Evolutionary conservation across 2,888 invertebrate genomes (phyloP).

Genomic region (Drosophila meridionalis): DNA sequence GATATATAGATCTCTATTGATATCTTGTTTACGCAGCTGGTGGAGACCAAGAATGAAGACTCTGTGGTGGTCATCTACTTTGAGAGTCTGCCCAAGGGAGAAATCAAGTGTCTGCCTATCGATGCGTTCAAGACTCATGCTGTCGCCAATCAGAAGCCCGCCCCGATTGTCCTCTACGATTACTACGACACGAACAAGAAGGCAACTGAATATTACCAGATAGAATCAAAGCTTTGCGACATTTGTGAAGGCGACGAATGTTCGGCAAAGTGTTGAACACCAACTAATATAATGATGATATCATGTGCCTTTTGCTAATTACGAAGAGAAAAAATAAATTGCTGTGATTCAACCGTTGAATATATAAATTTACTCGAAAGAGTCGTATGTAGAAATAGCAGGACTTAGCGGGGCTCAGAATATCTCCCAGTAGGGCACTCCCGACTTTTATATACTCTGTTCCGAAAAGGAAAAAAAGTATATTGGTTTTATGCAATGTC

Average conservation of each 20-base stretch:
- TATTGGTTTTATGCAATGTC: no score
- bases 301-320: background rate
- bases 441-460: no score
- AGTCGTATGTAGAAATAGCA: background rate
- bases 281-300: background rate
- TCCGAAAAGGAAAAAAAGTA: no score
- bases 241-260: slow-evolving; percentile 47
- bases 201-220: slow-evolving; percentile 79
- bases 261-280: slow-evolving; percentile 47
- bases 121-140: slow-evolving; percentile 93
- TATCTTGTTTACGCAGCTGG: slow-evolving; percentile 85
- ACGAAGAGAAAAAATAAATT: slow-evolving; percentile 1
- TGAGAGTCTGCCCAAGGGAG: slow-evolving; percentile 87
- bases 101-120: slow-evolving; percentile 92
- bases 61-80: slow-evolving; percentile 89
- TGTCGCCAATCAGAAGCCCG: slow-evolving; percentile 94
- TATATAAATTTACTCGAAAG: background rate
- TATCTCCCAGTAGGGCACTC: background rate
- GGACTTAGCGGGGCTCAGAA: background rate
- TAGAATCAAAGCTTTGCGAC: slow-evolving; percentile 81
- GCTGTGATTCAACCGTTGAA: background rate
- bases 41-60: slow-evolving; percentile 89
- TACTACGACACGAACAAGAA: slow-evolving; percentile 92
- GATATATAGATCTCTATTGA: background rate
- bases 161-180: slow-evolving; percentile 93